Base-by-base conservation (phyloP, 2,797 vertebrate genomes). In the Megalops cyprinoides region DNA sequence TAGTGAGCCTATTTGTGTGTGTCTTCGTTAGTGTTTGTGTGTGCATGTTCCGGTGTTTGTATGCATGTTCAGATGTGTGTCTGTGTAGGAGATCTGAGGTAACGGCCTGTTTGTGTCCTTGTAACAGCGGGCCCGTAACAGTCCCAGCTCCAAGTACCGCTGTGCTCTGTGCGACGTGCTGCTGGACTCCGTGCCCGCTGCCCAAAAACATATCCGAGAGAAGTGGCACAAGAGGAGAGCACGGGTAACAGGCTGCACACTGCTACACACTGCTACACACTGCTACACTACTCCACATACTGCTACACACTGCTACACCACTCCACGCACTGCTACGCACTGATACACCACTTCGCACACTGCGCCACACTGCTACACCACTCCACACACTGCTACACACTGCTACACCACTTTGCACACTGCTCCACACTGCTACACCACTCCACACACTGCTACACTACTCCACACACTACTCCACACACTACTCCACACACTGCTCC, bases 191-290 rank as follows among this genome's bases (percentile, higher is more conserved):
- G 84, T 98, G 88, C 85, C 93, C 37, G 95, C 94, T 76, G 97
- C 95, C 75, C 93, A 97, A 91, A 96, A 93, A 83, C 97, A 99
- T 86, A 94, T 96, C 85, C 94, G 95, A 93, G 97, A 99, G 83
- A 97, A 95, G 86, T 95, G 96, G 79, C 97, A 99, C 89, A 97
- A 96, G 90, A 97, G 93, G 87, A 96, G 84, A 86, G 88, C 95
- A 23, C 96, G 92, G 95, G 97, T 98, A 84, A 94, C 91, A 77
- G 80, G 23, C 6, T 69, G 74, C 37, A 18, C n/a, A n/a, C n/a
- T n/a, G n/a, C 18, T 3, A 55, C 39, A 37, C 14, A n/a, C n/a
- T n/a, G n/a, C n/a, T 69, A 74, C 37, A 18, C n/a, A n/a, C n/a
- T n/a, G n/a, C 18, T 3, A 55, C 39, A 37, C 14, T 31, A 34